A percentile compares a stretch with the other conserved stretches of the same genome.
These are phyloP conservation scores for Zaprionus lachaisei DNA, from an alignment of 1,140 invertebrate genomes.

Conservation along the genomic window DNA sequence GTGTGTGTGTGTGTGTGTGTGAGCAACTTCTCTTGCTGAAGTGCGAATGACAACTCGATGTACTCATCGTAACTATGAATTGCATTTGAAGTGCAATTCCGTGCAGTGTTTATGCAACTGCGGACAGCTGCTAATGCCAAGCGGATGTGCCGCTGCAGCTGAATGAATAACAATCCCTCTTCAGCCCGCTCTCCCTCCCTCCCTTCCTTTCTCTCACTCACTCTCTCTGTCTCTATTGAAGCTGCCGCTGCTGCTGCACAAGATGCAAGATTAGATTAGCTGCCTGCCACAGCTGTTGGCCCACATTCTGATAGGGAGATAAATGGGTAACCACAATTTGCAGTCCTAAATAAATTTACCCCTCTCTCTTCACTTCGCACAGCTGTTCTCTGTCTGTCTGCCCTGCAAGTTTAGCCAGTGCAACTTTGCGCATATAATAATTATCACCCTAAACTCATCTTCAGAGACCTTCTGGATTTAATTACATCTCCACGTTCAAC, in stretches of 20 bases:
- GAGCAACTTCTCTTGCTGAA: slow-evolving; percentile 29
- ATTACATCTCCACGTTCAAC: slow-evolving; percentile 60
- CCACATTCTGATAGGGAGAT: slow-evolving; percentile 1
- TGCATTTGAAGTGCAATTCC: slow-evolving; percentile 44
- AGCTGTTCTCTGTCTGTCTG: not conserved
- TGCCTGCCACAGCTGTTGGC: slow-evolving; percentile 33
- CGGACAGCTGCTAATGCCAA: slow-evolving; percentile 43
- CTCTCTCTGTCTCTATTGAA: slow-evolving; percentile 23
- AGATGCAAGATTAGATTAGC: slow-evolving; percentile 30
- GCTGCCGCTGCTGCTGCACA: slow-evolving; percentile 4
- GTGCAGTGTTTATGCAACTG: slow-evolving; percentile 43
- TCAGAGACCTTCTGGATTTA: slow-evolving; percentile 53
- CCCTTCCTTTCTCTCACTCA: not conserved
- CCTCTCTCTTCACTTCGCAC: not conserved
- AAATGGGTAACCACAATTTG: not conserved
- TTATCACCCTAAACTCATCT: not conserved
- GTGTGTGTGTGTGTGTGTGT: slow-evolving; percentile 21
- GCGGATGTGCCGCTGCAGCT: slow-evolving; percentile 27
- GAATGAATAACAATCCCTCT: slow-evolving; percentile 11
- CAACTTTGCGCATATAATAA: not conserved
- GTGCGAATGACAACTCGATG: slow-evolving; percentile 34
- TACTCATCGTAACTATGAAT: slow-evolving; percentile 25
- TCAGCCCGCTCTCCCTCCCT: not conserved
- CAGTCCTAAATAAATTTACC: slow-evolving; percentile 2
- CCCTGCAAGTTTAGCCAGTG: not conserved